These are phyloP conservation scores for Remorina albescens DNA, from an alignment of 2,797 vertebrate genomes.

Conservation along the genomic window DNA sequence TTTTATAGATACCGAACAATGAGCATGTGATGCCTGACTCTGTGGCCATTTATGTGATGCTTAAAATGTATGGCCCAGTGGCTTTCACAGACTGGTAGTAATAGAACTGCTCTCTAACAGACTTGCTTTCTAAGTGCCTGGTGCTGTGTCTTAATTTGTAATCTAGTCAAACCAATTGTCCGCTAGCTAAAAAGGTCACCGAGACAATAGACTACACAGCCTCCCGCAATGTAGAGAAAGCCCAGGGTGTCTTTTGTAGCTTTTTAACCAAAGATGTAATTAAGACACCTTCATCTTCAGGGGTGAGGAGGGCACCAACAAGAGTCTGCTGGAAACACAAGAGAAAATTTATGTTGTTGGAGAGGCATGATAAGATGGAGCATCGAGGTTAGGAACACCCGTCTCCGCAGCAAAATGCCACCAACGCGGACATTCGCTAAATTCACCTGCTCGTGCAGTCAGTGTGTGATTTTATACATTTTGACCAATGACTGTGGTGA, in stretches of 20 bases:
- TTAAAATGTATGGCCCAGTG: constrained; percentile 74
- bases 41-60: constrained; percentile 68
- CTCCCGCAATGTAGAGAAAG: constrained; percentile 73
- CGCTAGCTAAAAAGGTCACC: constrained; percentile 83
- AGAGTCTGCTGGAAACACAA: constrained; percentile 61
- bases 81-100: constrained; percentile 74
- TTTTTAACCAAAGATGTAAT: constrained; percentile 84
- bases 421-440: constrained; percentile 37
- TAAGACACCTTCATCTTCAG: constrained; percentile 80
- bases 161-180: constrained; percentile 85
- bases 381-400: constrained; percentile 55
- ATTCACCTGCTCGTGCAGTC: constrained; percentile 55
- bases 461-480: constrained; percentile 65
- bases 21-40: constrained; percentile 54
- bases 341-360: constrained; percentile 54
- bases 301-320: constrained; percentile 74
- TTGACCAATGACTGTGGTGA: constrained; percentile 58
- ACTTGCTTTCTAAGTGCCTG: constrained; percentile 79
- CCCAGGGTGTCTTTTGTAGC: constrained; percentile 76
- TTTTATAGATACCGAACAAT: constrained; percentile 73
- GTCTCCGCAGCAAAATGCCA: constrained; percentile 45
- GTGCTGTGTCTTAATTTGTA: constrained; percentile 84
- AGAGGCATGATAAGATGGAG: constrained; percentile 28
- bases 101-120: constrained; percentile 78
- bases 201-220: constrained; percentile 82